Evolutionary conservation across 2,888 invertebrate genomes (phyloP).

Genomic region (Rotaria socialis): DNA sequence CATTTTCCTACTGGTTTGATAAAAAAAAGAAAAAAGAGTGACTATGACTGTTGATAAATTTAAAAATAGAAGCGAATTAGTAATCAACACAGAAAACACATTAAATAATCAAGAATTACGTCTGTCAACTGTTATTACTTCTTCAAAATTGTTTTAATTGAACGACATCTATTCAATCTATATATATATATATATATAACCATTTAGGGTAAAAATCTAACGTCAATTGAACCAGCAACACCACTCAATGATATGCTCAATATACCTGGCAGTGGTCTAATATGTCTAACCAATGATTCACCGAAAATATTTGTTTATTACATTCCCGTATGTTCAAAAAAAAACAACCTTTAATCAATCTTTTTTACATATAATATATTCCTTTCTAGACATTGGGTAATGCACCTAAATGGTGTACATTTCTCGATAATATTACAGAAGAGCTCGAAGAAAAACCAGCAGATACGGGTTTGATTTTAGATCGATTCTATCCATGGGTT

Average conservation of each 20-base stretch:
- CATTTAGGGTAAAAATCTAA: conserved; percentile 75
- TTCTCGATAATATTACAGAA: conserved; percentile 90
- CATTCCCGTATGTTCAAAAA: conserved; percentile 67
- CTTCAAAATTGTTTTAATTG: too few relatives aligned
- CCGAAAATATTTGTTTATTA: conserved; percentile 90
- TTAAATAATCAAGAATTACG: too few relatives aligned
- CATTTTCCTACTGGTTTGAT: too few relatives aligned
- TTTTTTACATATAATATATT: background rate
- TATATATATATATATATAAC: too few relatives aligned
- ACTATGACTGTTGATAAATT: too few relatives aligned
- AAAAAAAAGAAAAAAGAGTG: too few relatives aligned
- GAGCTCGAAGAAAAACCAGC: conserved; percentile 79
- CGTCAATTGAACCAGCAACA: conserved; percentile 74
- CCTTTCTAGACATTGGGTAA: conserved; percentile 65
- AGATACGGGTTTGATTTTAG: conserved; percentile 64
- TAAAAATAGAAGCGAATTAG: too few relatives aligned
- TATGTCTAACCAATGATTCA: conserved; percentile 89
- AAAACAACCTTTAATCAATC: background rate
- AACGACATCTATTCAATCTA: too few relatives aligned
- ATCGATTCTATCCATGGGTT: background rate
- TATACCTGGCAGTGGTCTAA: conserved; percentile 78
- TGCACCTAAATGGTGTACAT: conserved; percentile 94
- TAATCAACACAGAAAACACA: too few relatives aligned
- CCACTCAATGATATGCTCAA: conserved; percentile 82
- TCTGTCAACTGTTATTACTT: too few relatives aligned